Conservation (phyloP, 2,888 invertebrate genomes). For the Drosophila trichaetosa region DNA sequence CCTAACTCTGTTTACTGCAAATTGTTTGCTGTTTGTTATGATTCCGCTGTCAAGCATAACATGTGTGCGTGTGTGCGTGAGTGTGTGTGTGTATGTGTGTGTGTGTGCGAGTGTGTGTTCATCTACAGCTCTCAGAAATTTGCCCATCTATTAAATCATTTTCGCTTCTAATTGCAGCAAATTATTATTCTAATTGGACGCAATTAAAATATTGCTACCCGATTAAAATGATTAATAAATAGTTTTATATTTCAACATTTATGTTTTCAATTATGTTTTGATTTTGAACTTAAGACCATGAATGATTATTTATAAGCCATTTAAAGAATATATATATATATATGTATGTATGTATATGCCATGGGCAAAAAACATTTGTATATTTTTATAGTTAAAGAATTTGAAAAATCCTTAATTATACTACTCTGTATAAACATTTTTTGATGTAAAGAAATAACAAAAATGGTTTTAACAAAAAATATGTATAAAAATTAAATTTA, state of each 20-base stretch:
- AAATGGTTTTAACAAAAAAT: fast-evolving
- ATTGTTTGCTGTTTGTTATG: constrained; percentile 66
- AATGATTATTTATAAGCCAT: neutral
- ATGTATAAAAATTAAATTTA: neutral
- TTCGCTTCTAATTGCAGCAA: constrained; percentile 59
- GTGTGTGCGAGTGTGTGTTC: constrained; percentile 24
- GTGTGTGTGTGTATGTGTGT: neutral
- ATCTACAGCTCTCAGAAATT: constrained; percentile 22
- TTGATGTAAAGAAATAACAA: neutral
- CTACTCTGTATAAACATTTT: neutral
- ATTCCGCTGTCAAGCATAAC: constrained; percentile 39
- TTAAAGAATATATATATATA: neutral
- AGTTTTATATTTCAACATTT: neutral
- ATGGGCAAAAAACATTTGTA: neutral
- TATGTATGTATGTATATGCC: neutral
- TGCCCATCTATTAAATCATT: constrained; percentile 52
- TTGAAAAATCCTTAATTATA: neutral
- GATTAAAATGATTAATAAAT: neutral
- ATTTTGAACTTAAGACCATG: neutral
- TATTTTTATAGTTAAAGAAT: too few relatives aligned
- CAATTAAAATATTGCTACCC: constrained; percentile 11
- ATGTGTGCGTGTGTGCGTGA: neutral
- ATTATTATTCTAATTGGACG: constrained; percentile 49
- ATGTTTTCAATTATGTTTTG: neutral
- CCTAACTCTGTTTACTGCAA: constrained; percentile 28